Percentiles rank a stretch among this genome's conserved stretches.
These are phyloP conservation scores for Corythornis leucogaster DNA, from an alignment of 2,797 vertebrate genomes.

Conservation along the genomic window DNA sequence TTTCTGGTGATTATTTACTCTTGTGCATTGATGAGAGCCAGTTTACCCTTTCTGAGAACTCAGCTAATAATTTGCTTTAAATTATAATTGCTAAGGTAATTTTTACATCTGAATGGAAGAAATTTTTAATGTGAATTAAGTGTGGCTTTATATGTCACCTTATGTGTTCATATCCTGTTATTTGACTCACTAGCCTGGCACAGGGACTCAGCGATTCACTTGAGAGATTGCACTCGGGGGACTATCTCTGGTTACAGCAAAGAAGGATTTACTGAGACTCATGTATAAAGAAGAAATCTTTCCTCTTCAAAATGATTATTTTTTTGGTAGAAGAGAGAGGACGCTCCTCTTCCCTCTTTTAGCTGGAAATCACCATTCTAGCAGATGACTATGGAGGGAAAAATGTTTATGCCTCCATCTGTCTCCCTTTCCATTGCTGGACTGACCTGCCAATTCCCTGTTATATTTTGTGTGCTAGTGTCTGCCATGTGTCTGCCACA, in stretches of 20 bases:
- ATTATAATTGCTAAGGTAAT: background rate
- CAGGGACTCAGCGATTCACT: background rate
- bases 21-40: background rate
- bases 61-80: background rate
- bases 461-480: rapidly evolving
- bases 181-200: background rate
- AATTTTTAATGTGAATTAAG: background rate
- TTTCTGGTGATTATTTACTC: background rate
- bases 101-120: background rate
- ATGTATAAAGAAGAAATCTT: background rate
- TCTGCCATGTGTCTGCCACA: background rate
- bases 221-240: background rate
- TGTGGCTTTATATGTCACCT: background rate
- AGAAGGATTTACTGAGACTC: background rate
- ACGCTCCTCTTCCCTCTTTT: background rate
- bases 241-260: background rate
- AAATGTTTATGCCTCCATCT: background rate
- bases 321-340: background rate
- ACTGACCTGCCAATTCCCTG: background rate
- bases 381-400: background rate
- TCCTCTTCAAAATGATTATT: background rate
- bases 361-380: background rate
- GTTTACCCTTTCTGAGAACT: background rate
- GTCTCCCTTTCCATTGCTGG: background rate
- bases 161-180: conserved; percentile 38